phyloP scores from a whole-genome alignment of 2,888 invertebrate genomes.

The Microctonus aethiopoides region DNA sequence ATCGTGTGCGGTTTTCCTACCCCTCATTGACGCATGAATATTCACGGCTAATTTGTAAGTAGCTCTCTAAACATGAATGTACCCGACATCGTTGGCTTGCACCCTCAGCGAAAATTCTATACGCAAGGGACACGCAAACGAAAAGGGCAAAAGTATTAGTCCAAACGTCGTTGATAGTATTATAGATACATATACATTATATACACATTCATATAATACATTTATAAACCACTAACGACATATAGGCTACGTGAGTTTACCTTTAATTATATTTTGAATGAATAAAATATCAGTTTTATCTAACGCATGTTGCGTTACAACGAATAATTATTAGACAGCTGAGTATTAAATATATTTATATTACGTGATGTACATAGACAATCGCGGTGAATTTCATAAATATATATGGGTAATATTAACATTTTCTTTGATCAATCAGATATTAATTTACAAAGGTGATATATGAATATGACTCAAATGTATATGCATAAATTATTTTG shows the following conservation, averaged over 20 bases:
- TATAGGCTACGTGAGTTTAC: constrained; percentile 56
- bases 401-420: background rate
- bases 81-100: background rate
- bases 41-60: constrained; percentile 65
- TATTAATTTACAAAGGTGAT: background rate
- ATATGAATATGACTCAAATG: too few relatives aligned
- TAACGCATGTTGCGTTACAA: background rate
- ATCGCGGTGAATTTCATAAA: background rate
- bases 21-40: constrained; percentile 56
- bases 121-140: background rate
- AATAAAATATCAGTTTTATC: constrained; percentile 54
- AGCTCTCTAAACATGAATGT: constrained; percentile 60
- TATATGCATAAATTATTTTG: too few relatives aligned
- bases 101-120: background rate
- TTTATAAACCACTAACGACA: constrained; percentile 34
- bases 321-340: background rate
- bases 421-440: background rate
- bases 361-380: background rate
- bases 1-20: constrained; percentile 42
- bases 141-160: background rate
- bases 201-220: background rate
- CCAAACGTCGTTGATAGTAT: background rate
- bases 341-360: background rate
- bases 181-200: background rate
- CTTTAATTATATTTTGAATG: constrained; percentile 62